Percentiles rank a stretch among this genome's conserved stretches.
Conservation (phyloP, 2,888 invertebrate genomes). For the Nebria brevicollis region DNA sequence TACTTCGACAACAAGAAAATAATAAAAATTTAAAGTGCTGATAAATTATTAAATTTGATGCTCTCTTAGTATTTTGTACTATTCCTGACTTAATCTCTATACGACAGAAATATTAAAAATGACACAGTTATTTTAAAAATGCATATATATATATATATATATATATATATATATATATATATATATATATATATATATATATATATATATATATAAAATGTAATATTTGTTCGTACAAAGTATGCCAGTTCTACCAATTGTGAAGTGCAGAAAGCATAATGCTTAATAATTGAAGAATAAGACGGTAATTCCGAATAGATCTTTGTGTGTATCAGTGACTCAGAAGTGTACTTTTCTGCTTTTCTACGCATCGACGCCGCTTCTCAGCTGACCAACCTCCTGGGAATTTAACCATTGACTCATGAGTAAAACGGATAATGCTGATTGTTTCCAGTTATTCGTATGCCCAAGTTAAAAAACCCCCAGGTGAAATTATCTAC, state of each 20-base stretch:
- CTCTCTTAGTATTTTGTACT: too few species aligned
- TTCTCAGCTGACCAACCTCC: not conserved
- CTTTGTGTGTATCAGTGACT: not conserved
- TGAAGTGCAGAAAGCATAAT: not conserved
- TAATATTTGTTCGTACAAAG: too few species aligned
- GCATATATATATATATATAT: too few species aligned
- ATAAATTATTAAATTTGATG: not conserved
- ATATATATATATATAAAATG: too few species aligned
- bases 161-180: too few species aligned
- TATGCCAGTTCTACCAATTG: too few species aligned
- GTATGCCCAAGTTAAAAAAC: not conserved
- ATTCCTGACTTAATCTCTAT: too few species aligned
- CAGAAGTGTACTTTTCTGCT: not conserved
- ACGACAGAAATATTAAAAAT: too few species aligned
- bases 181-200: too few species aligned
- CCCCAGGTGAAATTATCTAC: not conserved
- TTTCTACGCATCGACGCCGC: not conserved
- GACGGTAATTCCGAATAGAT: not conserved
- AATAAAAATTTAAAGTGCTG: not conserved
- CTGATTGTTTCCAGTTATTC: constrained; percentile 20
- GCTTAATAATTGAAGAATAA: not conserved
- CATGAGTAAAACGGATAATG: constrained; percentile 9
- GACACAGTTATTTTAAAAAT: too few species aligned
- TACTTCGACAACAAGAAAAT: not conserved
- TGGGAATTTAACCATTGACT: not conserved